Conservation (phyloP, 2,888 invertebrate species). For the Drosophila meridiana region DNA sequence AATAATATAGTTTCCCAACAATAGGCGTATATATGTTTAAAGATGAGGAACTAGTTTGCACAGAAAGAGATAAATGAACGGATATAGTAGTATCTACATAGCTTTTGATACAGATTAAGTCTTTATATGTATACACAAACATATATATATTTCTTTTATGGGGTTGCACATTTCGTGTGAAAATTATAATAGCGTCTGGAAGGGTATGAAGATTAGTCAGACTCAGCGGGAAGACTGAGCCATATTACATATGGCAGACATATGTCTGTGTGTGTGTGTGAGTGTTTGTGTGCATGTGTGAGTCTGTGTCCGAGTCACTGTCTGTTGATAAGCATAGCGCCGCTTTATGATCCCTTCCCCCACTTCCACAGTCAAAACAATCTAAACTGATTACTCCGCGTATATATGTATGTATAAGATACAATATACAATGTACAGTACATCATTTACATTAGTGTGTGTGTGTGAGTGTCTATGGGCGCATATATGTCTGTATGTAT, state of each 20-base stretch:
- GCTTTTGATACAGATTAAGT: background rate
- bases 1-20: background rate
- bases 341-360: constrained; percentile 29
- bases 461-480: constrained; percentile 10
- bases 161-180: background rate
- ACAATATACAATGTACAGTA: constrained; percentile 6
- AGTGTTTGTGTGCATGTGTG: background rate
- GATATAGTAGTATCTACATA: background rate
- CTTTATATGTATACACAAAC: background rate
- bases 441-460: constrained; percentile 5
- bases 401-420: constrained; percentile 8
- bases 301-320: background rate
- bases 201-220: constrained; percentile 43
- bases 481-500: background rate
- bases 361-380: constrained; percentile 64
- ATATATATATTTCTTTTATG: background rate
- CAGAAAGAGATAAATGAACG: constrained; percentile 1
- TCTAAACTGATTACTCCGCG: constrained; percentile 64
- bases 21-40: background rate
- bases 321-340: constrained; percentile 63
- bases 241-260: constrained; percentile 46
- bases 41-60: constrained; percentile 4
- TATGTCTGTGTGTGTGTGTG: constrained; percentile 10
- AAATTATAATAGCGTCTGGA: background rate
- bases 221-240: constrained; percentile 13